phyloP scores from a whole-genome alignment of 2,888 invertebrate species.

The Euplagia quadripunctaria region DNA sequence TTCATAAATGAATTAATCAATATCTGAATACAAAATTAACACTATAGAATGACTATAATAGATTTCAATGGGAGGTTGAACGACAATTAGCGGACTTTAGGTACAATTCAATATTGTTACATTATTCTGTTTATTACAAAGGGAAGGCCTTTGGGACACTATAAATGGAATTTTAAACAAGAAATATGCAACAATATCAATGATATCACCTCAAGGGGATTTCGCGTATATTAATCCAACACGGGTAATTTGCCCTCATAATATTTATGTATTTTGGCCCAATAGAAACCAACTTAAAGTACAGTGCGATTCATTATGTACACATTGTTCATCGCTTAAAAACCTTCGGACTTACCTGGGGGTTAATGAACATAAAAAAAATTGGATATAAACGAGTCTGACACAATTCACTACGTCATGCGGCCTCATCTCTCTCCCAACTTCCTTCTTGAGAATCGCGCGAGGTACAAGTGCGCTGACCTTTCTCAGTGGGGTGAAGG shows the following conservation, averaged over 20 bases:
- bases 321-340: background rate
- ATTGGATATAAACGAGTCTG: no score
- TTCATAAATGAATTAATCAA: background rate
- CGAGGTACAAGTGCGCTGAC: no score
- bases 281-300: background rate
- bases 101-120: background rate
- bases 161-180: background rate
- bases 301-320: background rate
- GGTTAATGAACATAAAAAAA: no score
- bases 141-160: background rate
- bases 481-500: no score
- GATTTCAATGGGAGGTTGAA: background rate
- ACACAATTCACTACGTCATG: no score
- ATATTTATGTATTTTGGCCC: background rate
- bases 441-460: no score
- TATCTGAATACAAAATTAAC: background rate
- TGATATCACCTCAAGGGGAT: background rate
- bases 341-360: no score
- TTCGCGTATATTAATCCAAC: background rate
- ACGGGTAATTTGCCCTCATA: background rate
- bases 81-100: background rate
- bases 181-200: conserved; percentile 1
- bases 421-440: no score
- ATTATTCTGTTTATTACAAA: background rate
- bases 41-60: background rate